Conservation (phyloP, 2,888 invertebrate genomes). For the Helobdella robusta region DNA sequence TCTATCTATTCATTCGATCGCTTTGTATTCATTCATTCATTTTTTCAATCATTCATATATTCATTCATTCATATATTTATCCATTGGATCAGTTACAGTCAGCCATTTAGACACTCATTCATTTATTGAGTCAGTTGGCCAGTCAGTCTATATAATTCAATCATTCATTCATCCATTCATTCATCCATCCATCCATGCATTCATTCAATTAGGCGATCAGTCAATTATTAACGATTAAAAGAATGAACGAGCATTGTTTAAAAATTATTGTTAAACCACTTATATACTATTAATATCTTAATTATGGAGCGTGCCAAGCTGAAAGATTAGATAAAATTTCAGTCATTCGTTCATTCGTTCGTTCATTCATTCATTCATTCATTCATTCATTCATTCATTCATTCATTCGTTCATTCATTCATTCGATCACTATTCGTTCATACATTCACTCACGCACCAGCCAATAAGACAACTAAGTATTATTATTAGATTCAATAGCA, state of each 20-base stretch:
- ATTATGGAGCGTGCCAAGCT: too few relatives aligned
- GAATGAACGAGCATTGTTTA: too few relatives aligned
- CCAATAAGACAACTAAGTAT: too few relatives aligned
- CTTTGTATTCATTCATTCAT: not conserved
- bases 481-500: too few relatives aligned
- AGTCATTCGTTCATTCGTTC: too few relatives aligned
- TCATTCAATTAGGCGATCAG: not conserved
- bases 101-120: not conserved
- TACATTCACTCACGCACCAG: not conserved
- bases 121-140: too few relatives aligned
- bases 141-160: too few relatives aligned
- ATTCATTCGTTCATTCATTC: too few relatives aligned
- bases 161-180: not conserved
- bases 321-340: not conserved
- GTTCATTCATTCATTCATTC: not conserved
- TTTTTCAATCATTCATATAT: not conserved
- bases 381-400: not conserved
- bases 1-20: not conserved
- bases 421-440: too few relatives aligned
- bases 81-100: not conserved
- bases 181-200: slow-evolving; percentile 14
- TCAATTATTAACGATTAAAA: too few relatives aligned
- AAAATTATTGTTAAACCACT: too few relatives aligned
- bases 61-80: not conserved
- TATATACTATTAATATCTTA: too few relatives aligned